Base-by-base conservation (phyloP, 2,797 vertebrate genomes). In the Peromyscus attwateri region DNA sequence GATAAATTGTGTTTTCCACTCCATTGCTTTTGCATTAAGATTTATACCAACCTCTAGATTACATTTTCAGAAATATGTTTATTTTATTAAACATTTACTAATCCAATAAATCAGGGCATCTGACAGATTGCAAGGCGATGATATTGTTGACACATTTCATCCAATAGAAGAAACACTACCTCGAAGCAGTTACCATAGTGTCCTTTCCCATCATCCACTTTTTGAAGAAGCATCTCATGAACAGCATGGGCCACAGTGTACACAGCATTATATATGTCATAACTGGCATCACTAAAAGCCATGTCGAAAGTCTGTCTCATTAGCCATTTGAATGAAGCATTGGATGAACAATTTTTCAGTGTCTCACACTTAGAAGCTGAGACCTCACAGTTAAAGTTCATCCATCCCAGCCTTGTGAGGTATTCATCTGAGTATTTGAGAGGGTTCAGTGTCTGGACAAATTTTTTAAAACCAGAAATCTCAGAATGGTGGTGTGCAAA, bases 161-260 rank as follows among this genome's bases (percentile, higher is more conserved):
- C 0, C 14, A 21, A 55, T 19, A 11, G 3, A 64, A 37, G 62
- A 79, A 34, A 10, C 8, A 21, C 37, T 68, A 80, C 76, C 76
- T 91, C 37, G 8, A 13, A 21, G 16, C 43, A 49, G 2, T n/a
- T 9, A 37, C 1, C 0, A 27, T 2, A n/a, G 1, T 13, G 4
- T 27, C 1, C 7, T 40, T 55, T 21, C 0, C 6, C 46, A 55
- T 21, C 34, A 17, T 79, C 49, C 23, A 13, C 5, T 27, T 37
- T 34, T 3, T 80, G 25, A 29, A 68, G 16, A 27, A 55, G 6
- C 16, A 80, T 13, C 10, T 40, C 16, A 29, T 68, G 88, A 1
- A 70, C 3, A 8, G 60, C 6, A 10, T 91, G 89, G 40, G 89
- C 46, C n/a, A 52, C 34, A 29, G 76, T 34, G 9, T 80, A 91